These are phyloP conservation scores for Ormyrus thymus DNA, from an alignment of 2,888 invertebrate species.

Conservation along the genomic window DNA sequence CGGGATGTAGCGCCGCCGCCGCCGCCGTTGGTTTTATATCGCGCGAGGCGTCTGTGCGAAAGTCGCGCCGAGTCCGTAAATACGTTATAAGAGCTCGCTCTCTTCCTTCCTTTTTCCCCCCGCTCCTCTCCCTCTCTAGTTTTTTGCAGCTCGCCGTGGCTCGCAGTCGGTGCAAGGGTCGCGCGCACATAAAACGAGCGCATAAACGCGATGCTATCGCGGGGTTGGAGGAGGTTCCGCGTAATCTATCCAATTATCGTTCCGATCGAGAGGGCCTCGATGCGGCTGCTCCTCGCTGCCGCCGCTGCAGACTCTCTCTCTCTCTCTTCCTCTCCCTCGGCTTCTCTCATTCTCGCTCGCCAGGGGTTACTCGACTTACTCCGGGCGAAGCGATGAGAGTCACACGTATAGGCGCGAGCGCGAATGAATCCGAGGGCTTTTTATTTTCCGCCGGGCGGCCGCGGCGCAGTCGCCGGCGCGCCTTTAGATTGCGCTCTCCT, in stretches of 20 bases:
- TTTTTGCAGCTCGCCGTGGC: neutral
- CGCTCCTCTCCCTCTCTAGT: neutral
- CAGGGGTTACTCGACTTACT: conserved; percentile 44
- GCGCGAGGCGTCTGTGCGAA: conserved; percentile 35
- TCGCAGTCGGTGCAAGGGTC: conserved; percentile 56
- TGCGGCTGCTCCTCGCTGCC: conserved; percentile 37
- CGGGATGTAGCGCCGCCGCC: conserved; percentile 7
- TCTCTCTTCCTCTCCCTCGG: conserved; percentile 53
- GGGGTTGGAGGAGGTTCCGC: conserved; percentile 70
- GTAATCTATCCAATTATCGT: conserved; percentile 74
- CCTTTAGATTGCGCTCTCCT: neutral
- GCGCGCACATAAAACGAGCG: conserved; percentile 66
- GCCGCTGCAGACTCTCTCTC: conserved; percentile 35
- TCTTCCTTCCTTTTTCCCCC: neutral
- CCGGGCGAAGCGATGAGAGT: conserved; percentile 32
- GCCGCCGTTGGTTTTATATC: conserved; percentile 24
- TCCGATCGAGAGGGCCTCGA: conserved; percentile 62
- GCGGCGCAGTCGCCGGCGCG: neutral
- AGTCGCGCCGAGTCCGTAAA: conserved; percentile 50
- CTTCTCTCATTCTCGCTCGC: conserved; percentile 27
- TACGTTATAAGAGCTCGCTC: conserved; percentile 37
- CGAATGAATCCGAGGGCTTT: conserved; percentile 3
- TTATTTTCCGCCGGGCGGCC: conserved; percentile 11
- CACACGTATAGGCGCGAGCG: conserved; percentile 44
- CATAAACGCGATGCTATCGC: conserved; percentile 71